phyloP scores from a whole-genome alignment of 2,888 invertebrate species.

The Gonocerus acuteangulatus region DNA sequence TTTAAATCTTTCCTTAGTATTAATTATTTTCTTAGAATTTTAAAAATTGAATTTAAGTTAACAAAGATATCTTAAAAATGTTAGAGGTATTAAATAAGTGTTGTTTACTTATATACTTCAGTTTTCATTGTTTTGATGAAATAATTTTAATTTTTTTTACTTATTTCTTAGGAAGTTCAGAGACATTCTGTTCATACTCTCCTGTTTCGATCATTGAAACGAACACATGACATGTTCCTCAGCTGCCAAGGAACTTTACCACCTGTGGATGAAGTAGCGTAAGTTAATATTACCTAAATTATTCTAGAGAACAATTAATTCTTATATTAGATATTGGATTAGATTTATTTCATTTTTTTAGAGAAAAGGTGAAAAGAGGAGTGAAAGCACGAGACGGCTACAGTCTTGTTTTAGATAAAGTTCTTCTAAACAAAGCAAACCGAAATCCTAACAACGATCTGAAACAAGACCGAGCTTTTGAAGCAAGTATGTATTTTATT shows the following conservation, averaged over 20 bases:
- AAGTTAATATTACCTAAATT: constrained; percentile 44
- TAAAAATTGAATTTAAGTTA: too few relatives aligned
- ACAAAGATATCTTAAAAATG: too few relatives aligned
- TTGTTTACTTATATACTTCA: too few relatives aligned
- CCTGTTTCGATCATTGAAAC: constrained; percentile 91
- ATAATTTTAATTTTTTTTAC: neutral
- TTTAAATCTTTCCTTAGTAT: too few relatives aligned
- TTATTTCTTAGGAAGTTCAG: constrained; percentile 64
- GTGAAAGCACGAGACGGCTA: constrained; percentile 81
- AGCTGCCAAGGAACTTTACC: constrained; percentile 82
- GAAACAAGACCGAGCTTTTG: constrained; percentile 8
- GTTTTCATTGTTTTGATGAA: too few relatives aligned
- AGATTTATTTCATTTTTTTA: constrained; percentile 43
- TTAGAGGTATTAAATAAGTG: too few relatives aligned
- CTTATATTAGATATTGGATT: neutral
- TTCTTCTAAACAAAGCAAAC: constrained; percentile 57
- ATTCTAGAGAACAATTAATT: neutral
- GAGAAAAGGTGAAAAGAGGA: constrained; percentile 62
- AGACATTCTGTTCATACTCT: constrained; percentile 94
- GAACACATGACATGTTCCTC: constrained; percentile 96
- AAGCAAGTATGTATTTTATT: neutral
- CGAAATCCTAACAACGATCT: constrained; percentile 48
- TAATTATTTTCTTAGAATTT: too few relatives aligned
- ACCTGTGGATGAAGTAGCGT: constrained; percentile 76
- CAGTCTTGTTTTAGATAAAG: constrained; percentile 71